A percentile compares a stretch with the other conserved stretches of the same genome.
Conservation (phyloP, 2,888 invertebrate species). For the Limenitis camilla region DNA sequence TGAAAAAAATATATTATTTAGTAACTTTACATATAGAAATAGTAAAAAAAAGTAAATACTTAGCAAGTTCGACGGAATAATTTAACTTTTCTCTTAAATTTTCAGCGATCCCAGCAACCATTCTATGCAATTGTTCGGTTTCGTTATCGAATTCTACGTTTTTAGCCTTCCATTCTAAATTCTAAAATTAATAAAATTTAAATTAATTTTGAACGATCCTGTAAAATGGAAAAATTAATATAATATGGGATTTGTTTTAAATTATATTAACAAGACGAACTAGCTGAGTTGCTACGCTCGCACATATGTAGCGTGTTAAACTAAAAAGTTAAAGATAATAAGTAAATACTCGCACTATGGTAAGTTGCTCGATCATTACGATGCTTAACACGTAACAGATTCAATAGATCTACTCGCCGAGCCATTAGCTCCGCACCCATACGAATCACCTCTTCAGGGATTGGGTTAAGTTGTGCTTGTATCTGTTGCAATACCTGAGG, state of each 20-base stretch:
- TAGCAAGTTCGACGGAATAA: conserved; percentile 46
- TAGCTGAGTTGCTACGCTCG: no score
- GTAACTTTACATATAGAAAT: neutral
- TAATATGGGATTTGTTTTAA: no score
- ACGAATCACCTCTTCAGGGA: conserved; percentile 49
- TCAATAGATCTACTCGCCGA: conserved; percentile 51
- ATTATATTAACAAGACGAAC: no score
- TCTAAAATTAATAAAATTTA: conserved; percentile 35
- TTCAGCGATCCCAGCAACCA: conserved; percentile 47
- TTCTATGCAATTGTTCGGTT: conserved; percentile 49
- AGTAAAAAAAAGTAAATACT: conserved; percentile 36
- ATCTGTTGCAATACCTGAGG: conserved; percentile 49
- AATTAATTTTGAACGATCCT: neutral
- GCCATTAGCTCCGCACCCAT: conserved; percentile 52
- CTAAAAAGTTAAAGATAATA: no score
- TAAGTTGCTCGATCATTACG: conserved; percentile 38
- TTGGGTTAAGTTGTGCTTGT: conserved; percentile 41
- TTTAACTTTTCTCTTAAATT: conserved; percentile 53
- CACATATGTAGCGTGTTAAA: no score
- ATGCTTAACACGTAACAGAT: conserved; percentile 42
- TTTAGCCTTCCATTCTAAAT: conserved; percentile 54
- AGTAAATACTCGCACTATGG: conserved; percentile 22
- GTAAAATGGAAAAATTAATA: neutral
- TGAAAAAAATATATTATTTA: neutral
- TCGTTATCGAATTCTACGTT: conserved; percentile 51